Conservation (phyloP, 2,113 vertebrate species). For the Protomyctophum bolini region DNA sequence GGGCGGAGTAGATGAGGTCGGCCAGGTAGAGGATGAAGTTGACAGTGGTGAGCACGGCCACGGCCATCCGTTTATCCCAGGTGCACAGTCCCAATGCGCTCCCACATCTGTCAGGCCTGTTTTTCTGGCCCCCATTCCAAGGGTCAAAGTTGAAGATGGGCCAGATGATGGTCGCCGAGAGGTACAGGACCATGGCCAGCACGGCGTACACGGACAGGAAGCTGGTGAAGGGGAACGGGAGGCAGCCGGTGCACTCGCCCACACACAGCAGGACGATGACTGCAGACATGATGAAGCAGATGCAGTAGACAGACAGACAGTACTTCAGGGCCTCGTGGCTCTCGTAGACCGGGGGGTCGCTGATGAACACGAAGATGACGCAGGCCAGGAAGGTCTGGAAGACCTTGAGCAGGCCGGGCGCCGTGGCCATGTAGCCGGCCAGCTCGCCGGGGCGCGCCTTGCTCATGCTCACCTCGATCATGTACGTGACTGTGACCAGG, state of each 20-base stretch:
- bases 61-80: conserved; percentile 82
- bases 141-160: conserved; percentile 86
- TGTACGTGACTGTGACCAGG: conserved; percentile 83
- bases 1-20: conserved; percentile 86
- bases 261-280: conserved; percentile 85
- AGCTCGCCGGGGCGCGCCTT: conserved; percentile 86
- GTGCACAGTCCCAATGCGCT: not conserved
- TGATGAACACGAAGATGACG: conserved; percentile 88
- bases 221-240: conserved; percentile 84
- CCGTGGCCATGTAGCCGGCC: conserved; percentile 89
- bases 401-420: conserved; percentile 88
- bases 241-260: conserved; percentile 84
- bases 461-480: conserved; percentile 85
- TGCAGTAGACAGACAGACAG: conserved; percentile 88
- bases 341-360: conserved; percentile 69
- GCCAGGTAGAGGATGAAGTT: conserved; percentile 88
- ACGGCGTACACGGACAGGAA: conserved; percentile 85
- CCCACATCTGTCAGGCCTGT: conserved; percentile 27
- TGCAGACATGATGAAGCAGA: conserved; percentile 89
- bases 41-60: conserved; percentile 82
- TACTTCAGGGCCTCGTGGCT: conserved; percentile 71
- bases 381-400: conserved; percentile 90
- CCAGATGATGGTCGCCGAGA: conserved; percentile 86
- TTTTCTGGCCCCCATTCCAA: conserved; percentile 46
- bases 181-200: conserved; percentile 83